These are phyloP conservation scores for Drosophila baimaii DNA, from an alignment of 1,140 invertebrate genomes.

Conservation along the genomic window DNA sequence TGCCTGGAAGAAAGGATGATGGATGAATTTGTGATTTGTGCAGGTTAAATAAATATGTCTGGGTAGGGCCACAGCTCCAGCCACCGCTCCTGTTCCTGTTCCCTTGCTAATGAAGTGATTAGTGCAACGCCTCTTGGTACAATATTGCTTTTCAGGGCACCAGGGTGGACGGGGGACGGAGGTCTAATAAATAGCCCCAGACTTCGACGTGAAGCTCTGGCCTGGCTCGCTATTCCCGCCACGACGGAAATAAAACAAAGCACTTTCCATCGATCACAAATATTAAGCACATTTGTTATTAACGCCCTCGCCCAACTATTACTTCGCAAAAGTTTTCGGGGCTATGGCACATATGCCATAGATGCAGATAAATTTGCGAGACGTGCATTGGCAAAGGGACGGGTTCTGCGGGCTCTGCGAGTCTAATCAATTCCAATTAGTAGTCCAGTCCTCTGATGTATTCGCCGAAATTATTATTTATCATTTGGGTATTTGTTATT, in stretches of 20 bases:
- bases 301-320: slow-evolving; percentile 45
- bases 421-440: slow-evolving; percentile 84
- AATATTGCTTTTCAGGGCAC: slow-evolving; percentile 63
- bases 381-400: slow-evolving; percentile 66
- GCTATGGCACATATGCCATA: slow-evolving; percentile 70
- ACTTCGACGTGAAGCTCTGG: slow-evolving; percentile 38
- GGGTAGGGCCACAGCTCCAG: slow-evolving; percentile 20
- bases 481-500: slow-evolving; percentile 80
- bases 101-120: slow-evolving; percentile 78
- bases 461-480: slow-evolving; percentile 83
- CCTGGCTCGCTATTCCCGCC: slow-evolving; percentile 13
- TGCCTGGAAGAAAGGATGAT: slow-evolving; percentile 73
- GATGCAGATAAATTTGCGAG: slow-evolving; percentile 80
- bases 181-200: slow-evolving; percentile 63
- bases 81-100: slow-evolving; percentile 18
- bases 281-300: slow-evolving; percentile 82
- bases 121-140: slow-evolving; percentile 76
- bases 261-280: slow-evolving; percentile 81
- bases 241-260: slow-evolving; percentile 69
- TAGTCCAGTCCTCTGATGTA: slow-evolving; percentile 80
- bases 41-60: slow-evolving; percentile 81
- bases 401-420: slow-evolving; percentile 49
- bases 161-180: not conserved
- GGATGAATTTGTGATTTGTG: slow-evolving; percentile 82
- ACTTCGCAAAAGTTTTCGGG: slow-evolving; percentile 45